Conservation (phyloP, 2,888 invertebrate genomes). For the Diabrotica balteata region DNA sequence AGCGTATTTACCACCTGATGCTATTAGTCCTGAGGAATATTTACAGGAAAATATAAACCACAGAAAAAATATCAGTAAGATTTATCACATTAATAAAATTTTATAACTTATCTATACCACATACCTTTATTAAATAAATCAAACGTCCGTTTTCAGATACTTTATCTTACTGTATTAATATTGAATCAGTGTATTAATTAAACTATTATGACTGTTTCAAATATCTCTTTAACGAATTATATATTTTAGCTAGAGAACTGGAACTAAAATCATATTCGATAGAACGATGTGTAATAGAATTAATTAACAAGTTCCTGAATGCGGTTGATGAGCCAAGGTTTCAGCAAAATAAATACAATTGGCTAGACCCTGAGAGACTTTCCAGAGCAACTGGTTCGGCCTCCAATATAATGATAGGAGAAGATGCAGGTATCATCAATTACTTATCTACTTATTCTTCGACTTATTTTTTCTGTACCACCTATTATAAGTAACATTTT, state of each 20-base stretch:
- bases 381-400: slow-evolving; percentile 68
- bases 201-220: too few relatives aligned
- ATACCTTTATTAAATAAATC: too few relatives aligned
- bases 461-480: too few relatives aligned
- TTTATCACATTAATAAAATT: too few relatives aligned
- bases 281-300: slow-evolving; percentile 78
- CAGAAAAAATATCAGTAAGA: slow-evolving; percentile 63
- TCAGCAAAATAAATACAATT: slow-evolving; percentile 67
- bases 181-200: too few relatives aligned
- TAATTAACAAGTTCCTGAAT: slow-evolving; percentile 78
- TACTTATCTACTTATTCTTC: not conserved
- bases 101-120: too few relatives aligned
- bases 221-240: not conserved
- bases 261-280: slow-evolving; percentile 70
- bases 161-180: too few relatives aligned
- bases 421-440: slow-evolving; percentile 64
- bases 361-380: slow-evolving; percentile 70
- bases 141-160: too few relatives aligned
- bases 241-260: slow-evolving; percentile 59
- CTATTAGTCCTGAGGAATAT: slow-evolving; percentile 70
- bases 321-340: slow-evolving; percentile 67
- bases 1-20: slow-evolving; percentile 68
- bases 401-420: slow-evolving; percentile 63
- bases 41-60: slow-evolving; percentile 69
- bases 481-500: too few relatives aligned